Percentiles rank a stretch among this genome's conserved stretches.
Evolutionary conservation across 2,113 vertebrate genomes (phyloP).

Genomic region (Emydocephalus ijimae): DNA sequence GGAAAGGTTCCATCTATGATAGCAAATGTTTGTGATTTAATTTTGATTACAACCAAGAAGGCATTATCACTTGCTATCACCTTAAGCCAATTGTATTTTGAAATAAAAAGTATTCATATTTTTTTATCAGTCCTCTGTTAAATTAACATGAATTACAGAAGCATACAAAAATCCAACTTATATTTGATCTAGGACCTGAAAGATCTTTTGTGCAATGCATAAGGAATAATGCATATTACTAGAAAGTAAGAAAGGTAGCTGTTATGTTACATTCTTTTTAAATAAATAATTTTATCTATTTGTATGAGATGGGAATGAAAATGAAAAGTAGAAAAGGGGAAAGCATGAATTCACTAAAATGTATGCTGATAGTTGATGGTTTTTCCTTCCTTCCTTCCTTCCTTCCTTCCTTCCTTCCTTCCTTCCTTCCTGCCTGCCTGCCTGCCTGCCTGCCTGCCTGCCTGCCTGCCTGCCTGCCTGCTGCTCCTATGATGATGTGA

Average conservation of each 20-base stretch:
- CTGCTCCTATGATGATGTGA: background rate
- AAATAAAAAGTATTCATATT: background rate
- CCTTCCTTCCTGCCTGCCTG: too few species aligned
- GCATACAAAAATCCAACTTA: background rate
- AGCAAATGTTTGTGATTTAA: constrained; percentile 62
- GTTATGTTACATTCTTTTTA: background rate
- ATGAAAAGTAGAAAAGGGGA: background rate
- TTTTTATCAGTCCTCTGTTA: background rate
- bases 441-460: too few species aligned
- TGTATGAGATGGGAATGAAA: background rate
- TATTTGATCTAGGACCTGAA: background rate
- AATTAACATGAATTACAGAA: background rate
- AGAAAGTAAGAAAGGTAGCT: background rate
- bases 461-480: too few species aligned
- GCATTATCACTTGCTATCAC: constrained; percentile 41
- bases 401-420: too few species aligned
- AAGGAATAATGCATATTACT: background rate
- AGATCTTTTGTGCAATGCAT: background rate
- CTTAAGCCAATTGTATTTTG: constrained; percentile 41
- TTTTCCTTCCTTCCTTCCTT: background rate
- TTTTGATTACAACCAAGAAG: constrained; percentile 39
- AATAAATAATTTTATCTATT: background rate
- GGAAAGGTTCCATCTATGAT: constrained; percentile 39
- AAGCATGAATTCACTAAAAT: background rate
- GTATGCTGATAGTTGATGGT: background rate